Conservation (phyloP, 2,113 vertebrate species). For the Macquaria australasica region DNA sequence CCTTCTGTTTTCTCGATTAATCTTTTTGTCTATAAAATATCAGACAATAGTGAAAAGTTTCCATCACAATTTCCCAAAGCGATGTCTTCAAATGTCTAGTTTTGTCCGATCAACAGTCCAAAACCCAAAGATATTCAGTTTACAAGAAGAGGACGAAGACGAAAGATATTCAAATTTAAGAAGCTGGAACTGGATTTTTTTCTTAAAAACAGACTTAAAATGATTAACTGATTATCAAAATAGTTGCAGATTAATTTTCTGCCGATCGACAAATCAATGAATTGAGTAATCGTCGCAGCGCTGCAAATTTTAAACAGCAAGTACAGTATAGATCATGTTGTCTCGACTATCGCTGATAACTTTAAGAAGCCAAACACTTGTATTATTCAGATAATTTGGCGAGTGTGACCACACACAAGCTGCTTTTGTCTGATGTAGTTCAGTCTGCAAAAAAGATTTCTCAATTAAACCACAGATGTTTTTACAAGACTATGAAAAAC, state of each 20-base stretch:
- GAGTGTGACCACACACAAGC: neutral
- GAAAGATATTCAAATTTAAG: neutral
- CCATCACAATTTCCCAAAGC: neutral
- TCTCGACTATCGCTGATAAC: neutral
- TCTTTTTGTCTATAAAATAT: neutral
- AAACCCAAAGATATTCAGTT: neutral
- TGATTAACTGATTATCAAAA: neutral
- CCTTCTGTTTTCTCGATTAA: neutral
- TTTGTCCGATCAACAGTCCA: no score
- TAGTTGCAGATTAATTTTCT: neutral
- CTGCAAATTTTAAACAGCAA: neutral
- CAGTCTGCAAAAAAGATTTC: slow-evolving; percentile 4
- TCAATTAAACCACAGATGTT: slow-evolving; percentile 19
- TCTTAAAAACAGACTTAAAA: neutral
- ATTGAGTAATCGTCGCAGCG: no score
- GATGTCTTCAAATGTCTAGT: neutral
- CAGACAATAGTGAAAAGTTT: neutral
- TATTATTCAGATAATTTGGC: neutral
- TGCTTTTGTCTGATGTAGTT: slow-evolving; percentile 1
- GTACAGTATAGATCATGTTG: neutral
- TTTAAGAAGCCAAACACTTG: neutral
- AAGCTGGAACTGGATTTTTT: neutral
- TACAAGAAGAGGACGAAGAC: neutral
- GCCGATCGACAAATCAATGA: neutral
- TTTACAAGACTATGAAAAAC: slow-evolving; percentile 16